Evolutionary conservation across 2,113 vertebrate genomes (phyloP), one percentile per base, ranked within the genome.

Genomic region (Tympanuchus pallidicinctus): DNA sequence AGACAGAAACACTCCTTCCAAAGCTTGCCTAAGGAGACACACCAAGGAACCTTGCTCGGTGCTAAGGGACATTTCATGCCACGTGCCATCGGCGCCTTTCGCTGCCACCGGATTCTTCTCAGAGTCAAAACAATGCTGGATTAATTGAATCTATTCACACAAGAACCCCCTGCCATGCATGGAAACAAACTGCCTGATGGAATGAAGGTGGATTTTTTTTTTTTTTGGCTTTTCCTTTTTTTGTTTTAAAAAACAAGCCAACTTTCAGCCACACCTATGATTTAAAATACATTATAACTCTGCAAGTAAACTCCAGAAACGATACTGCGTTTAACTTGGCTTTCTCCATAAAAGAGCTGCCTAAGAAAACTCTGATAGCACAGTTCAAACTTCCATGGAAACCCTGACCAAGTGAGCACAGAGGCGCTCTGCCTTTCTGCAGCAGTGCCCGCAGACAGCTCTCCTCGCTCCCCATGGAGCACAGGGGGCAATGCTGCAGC

Each of bases 261-360:
- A 92, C 34, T 88, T 92, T 59, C 84, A 96, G 86, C 82, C 93
- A 90, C 89, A 82, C 86, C 89, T 86, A 32, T 18, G 32, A 83
- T 59, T 86, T 83, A 40, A 93, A 89, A 96, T 59, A 48, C 52
- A 59, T n/a, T 34, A 78, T 91, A 93, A 92, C 6, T 21, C 14
- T 8, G 71, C 83, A 36, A 87, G 71, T 11, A 3, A 76, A 59
- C 28, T 83, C 81, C 73, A 80, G 32, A 69, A 87, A 45, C 0
- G 21, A 83, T 8, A 64, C 24, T n/a, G 71, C 52, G 11, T 22
- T 79, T 54, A 71, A 17, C 70, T 71, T 64, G 73, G 92, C 88
- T 78, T n/a, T 34, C 50, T 50, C 40, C 66, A 54, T 11, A 2
- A 42, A 71, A 30, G 19, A 60, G 56, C 40, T 82, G 86, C 86